Evolutionary conservation across 37 sponge, comb jelly and placozoan species (phyloP).

Genomic region (Theonella swinhoei): DNA sequence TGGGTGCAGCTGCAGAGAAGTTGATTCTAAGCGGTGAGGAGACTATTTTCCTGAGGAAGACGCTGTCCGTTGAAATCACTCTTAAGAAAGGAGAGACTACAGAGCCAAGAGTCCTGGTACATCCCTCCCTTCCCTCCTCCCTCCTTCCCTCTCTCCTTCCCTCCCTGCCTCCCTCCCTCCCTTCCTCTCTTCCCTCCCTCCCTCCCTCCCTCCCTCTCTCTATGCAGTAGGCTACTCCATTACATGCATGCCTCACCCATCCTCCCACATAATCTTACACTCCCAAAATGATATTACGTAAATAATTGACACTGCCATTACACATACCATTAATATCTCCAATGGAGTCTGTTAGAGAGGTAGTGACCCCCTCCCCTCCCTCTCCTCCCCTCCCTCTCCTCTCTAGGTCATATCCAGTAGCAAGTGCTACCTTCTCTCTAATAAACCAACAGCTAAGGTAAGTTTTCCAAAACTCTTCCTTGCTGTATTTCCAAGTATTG

Average conservation of each 20-base stretch:
- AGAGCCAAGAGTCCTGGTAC: conserved; percentile 71
- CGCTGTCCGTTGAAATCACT: conserved; percentile 46
- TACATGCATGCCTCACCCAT: no score
- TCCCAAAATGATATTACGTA: no score
- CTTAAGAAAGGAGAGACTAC: conserved; percentile 69
- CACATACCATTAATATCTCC: no score
- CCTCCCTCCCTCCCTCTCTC: no score
- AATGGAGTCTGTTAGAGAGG: no score
- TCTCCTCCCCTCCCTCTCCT: background rate
- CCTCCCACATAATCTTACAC: no score
- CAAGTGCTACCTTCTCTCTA: conserved; percentile 41
- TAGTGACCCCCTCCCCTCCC: background rate
- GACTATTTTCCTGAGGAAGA: conserved; percentile 57
- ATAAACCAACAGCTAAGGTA: conserved; percentile 46
- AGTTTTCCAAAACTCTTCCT: background rate
- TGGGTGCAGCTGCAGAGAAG: conserved; percentile 64
- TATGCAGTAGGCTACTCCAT: no score
- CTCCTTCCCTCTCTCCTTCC: background rate
- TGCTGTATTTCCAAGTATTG: no score
- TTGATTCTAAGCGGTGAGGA: conserved; percentile 22
- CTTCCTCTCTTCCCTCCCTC: background rate
- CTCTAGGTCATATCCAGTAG: conserved; percentile 56
- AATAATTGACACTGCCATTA: no score
- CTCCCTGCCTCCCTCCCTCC: background rate
- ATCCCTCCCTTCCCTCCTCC: background rate